phyloP scores from a whole-genome alignment of 2,888 invertebrate species.

The Exocentrus adspersus region DNA sequence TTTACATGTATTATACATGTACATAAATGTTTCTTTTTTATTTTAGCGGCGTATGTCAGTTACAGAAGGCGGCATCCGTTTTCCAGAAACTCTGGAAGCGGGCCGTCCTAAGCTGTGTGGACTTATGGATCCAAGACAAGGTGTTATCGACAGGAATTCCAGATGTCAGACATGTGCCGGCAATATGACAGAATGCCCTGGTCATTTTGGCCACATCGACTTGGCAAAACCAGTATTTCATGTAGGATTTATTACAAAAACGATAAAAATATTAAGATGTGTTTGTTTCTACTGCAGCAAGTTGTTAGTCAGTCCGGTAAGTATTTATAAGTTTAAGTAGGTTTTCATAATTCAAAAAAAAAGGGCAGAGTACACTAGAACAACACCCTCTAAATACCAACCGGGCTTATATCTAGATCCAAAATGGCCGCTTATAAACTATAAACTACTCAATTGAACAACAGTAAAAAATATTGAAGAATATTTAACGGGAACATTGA shows the following conservation, averaged over 20 bases:
- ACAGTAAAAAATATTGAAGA: too few relatives aligned
- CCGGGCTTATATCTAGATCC: too few relatives aligned
- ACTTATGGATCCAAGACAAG: conserved; percentile 99
- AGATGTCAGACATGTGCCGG: conserved; percentile 97
- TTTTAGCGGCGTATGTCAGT: conserved; percentile 96
- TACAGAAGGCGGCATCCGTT: conserved; percentile 95
- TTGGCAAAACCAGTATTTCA: conserved; percentile 98
- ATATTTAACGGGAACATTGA: too few relatives aligned
- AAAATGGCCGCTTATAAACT: too few relatives aligned
- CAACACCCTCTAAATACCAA: too few relatives aligned
- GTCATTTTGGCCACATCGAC: conserved; percentile 99
- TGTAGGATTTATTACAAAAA: conserved; percentile 96
- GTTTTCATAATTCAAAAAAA: too few relatives aligned
- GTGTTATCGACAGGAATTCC: conserved; percentile 93
- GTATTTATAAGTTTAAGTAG: conserved; percentile 61
- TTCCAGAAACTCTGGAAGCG: conserved; percentile 98
- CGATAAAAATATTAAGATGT: conserved; percentile 96
- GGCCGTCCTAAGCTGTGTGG: conserved; percentile 98
- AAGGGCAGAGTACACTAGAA: too few relatives aligned
- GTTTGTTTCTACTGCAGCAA: conserved; percentile 99
- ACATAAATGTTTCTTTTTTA: conserved; percentile 36
- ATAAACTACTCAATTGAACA: too few relatives aligned
- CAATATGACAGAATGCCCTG: conserved; percentile 98
- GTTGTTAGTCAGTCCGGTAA: conserved; percentile 92
- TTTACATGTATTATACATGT: too few relatives aligned